Evolutionary conservation across 2,113 vertebrate species (phyloP).

Genomic region (Gadus chalcogrammus): DNA sequence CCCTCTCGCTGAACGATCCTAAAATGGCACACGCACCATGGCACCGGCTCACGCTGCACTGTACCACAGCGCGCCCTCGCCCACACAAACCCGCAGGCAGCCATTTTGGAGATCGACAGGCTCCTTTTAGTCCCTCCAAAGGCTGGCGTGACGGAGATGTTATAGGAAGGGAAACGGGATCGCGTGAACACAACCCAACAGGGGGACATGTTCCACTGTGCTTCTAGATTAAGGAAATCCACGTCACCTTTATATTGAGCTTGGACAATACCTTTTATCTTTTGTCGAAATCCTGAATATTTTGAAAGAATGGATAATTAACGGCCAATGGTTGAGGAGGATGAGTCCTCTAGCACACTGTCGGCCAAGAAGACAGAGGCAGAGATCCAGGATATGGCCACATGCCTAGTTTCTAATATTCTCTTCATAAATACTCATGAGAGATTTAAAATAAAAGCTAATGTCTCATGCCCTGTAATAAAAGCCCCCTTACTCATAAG

Average conservation of each 20-base stretch:
- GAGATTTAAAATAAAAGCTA: neutral
- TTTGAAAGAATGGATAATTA: too few relatives aligned
- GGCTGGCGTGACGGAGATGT: neutral
- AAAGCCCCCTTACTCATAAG: conserved; percentile 3
- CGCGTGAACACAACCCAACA: too few relatives aligned
- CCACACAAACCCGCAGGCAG: conserved; percentile 57
- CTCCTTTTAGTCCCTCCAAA: conserved; percentile 20
- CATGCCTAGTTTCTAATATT: too few relatives aligned
- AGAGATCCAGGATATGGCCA: neutral
- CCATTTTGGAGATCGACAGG: conserved; percentile 65
- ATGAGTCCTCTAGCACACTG: too few relatives aligned
- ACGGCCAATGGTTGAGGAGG: too few relatives aligned
- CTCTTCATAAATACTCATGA: neutral
- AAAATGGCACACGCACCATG: conserved; percentile 20
- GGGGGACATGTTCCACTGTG: too few relatives aligned
- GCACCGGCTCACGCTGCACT: conserved; percentile 44
- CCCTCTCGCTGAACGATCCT: conserved; percentile 1
- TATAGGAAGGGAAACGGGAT: too few relatives aligned
- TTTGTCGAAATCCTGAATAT: too few relatives aligned
- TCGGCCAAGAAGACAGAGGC: neutral
- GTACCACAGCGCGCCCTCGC: conserved; percentile 49
- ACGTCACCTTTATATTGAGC: too few relatives aligned
- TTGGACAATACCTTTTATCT: too few relatives aligned
- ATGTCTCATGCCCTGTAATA: too few relatives aligned
- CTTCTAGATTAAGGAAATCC: too few relatives aligned